A percentile compares a stretch with the other conserved stretches of the same genome.
These are phyloP conservation scores for Athalia rosae DNA, from an alignment of 2,888 invertebrate genomes.

Conservation along the genomic window DNA sequence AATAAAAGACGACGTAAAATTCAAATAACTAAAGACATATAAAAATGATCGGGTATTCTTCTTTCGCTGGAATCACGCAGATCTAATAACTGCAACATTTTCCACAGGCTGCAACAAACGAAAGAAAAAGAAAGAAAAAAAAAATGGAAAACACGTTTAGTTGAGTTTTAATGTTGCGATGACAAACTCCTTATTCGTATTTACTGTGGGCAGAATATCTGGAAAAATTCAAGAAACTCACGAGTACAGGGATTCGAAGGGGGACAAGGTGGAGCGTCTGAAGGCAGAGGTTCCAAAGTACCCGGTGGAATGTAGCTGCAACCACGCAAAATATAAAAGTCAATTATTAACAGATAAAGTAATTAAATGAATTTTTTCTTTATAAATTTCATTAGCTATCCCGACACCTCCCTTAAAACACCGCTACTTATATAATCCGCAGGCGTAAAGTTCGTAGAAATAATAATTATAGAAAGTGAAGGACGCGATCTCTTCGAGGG, in stretches of 20 bases:
- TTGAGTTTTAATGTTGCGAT: too few species aligned
- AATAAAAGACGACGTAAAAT: neutral
- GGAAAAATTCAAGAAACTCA: slow-evolving; percentile 13
- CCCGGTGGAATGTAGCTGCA: slow-evolving; percentile 67
- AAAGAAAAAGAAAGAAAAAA: neutral
- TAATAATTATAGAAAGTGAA: slow-evolving; percentile 35
- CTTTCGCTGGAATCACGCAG: slow-evolving; percentile 13
- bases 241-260: slow-evolving; percentile 48
- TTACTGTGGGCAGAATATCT: neutral
- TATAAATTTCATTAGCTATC: neutral
- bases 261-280: slow-evolving; percentile 49
- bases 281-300: slow-evolving; percentile 57
- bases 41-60: neutral
- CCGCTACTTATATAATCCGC: too few species aligned
- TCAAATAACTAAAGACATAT: neutral
- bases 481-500: neutral
- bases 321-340: slow-evolving; percentile 35
- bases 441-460: neutral
- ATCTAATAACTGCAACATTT: slow-evolving; percentile 19
- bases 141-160: neutral
- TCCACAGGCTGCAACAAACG: slow-evolving; percentile 13
- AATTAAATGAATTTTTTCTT: too few species aligned
- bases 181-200: neutral
- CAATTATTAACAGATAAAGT: neutral
- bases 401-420: neutral